These are phyloP conservation scores for Neodontobutis hainanensis DNA, from an alignment of 2,113 vertebrate genomes.

Conservation along the genomic window DNA sequence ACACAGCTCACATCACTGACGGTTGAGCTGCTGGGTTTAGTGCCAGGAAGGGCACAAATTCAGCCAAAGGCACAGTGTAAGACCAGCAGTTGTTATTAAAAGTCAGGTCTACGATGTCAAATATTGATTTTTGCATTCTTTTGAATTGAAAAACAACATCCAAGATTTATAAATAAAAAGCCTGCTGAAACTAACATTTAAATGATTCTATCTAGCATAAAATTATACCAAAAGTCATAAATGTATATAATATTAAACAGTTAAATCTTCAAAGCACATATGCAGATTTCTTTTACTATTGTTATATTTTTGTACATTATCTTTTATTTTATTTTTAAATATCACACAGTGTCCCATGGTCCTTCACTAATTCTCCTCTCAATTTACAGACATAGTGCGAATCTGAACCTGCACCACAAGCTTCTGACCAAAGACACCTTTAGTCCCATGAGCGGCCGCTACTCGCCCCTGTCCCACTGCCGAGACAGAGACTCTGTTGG, in stretches of 20 bases:
- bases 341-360: no score
- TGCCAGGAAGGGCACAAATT: background rate
- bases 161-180: no score
- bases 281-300: no score
- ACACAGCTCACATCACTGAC: background rate
- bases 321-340: no score
- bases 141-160: background rate
- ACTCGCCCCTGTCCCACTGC: conserved; percentile 80
- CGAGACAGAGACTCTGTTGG: conserved; percentile 77
- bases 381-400: conserved; percentile 91
- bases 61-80: no score
- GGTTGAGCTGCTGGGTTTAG: background rate
- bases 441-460: conserved; percentile 74
- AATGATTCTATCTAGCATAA: no score
- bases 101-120: background rate
- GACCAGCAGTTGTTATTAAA: conserved; percentile 1
- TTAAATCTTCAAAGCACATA: no score
- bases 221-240: no score
- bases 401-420: conserved; percentile 94
- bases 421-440: conserved; percentile 89
- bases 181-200: no score
- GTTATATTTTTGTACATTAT: no score
- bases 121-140: conserved; percentile 8
- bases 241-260: no score
- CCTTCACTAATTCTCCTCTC: conserved; percentile 21